Base-by-base conservation (phyloP, 2,797 vertebrate genomes). In the Enteromius paludinosus region DNA sequence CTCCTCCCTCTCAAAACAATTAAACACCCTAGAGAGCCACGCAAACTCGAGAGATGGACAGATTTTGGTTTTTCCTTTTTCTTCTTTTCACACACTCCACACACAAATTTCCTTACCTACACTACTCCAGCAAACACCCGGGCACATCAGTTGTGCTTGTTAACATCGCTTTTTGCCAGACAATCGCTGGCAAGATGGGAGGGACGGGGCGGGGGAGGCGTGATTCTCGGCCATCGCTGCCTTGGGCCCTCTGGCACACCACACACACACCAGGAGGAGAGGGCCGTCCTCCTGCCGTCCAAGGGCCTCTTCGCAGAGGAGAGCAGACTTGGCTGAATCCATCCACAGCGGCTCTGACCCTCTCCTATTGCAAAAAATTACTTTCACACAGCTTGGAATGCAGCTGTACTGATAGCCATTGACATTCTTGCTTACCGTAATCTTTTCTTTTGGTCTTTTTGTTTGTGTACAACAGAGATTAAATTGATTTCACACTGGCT, bases 391-490 rank as follows among this genome's bases (percentile, higher is more conserved):
- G 70, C 82, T 82, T 80, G 79, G 68, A 64, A 74, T 47, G 65
- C 79, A 86, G 84, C 82, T 79, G 84, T 62, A 76, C 70, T 47
- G 75, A 84, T 82, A 82, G 82, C 86, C 82, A 84, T 85, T 35
- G 64, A 84, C 47, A 23, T 76, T 77, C n/a, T 59, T 84, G 41
- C 72, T 74, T 35, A 65, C 91, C 89, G 92, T 90, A 89, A 86
- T 93, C 90, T 0, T 92, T 93, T 89, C 94, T 94, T 84, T 93
- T 87, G 85, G 94, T 94, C 84, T 90, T 89, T 69, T 94, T 93
- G 33, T 93, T 94, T 61, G 45, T 79, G 52, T 75, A 61, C 78
- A 76, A 33, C 25, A 23, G 66, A 75, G 66, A 73, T 87, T 83
- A 45, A 85, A 73, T 65, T 52, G 17, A n/a, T 70, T 78, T 83